Base-by-base conservation (phyloP, 1,140 invertebrate genomes). In the Paralvinella palmiformis region DNA sequence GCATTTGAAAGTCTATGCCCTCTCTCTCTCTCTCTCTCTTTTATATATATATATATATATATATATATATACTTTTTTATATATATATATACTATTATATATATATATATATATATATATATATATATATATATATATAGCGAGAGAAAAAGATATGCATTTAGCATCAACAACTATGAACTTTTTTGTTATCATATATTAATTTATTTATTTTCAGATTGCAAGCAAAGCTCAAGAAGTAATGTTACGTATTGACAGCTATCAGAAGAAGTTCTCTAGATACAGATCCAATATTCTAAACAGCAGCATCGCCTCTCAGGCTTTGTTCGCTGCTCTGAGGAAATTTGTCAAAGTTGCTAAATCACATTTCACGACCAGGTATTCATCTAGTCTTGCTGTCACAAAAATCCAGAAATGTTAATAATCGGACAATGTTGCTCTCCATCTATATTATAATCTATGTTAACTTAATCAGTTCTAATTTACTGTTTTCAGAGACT, bases 401-500 rank as follows among this genome's bases (percentile, higher is more conserved):
- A 17, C 50, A 0, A 53, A 27, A 24, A 53, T 53, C 10, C 24
- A 15, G 10, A 20, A 13, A 53, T 53, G 13, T 15, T n/a, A 53
- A 24, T 13, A 13, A 53, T 15, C 15, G 10, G 50, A 53, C 50
- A 24, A 22, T 53, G 13, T 10, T 22, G 7, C 7, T 10, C 22
- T 10, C 7, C 37, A 41, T 41, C 37, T 7, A 41, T n/a, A 41
- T 41, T 41, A 10, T 13, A 17, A 17, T 24, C 13, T 7, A 17
- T 53, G 10, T 53, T 10, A 53, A 53, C 37, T 13, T 41, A 10
- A 10, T n/a, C 37, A 41, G 10, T 10, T 41, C 10, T 53, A 13
- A 13, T 27, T 5, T 63, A 57, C 62, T 53, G 22, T 62, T 62
- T 71, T 31, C 69, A 82, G 80, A 44, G 85, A 86, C 52, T 82